phyloP scores from a whole-genome alignment of 1,140 invertebrate species.

The Delia radicum region DNA sequence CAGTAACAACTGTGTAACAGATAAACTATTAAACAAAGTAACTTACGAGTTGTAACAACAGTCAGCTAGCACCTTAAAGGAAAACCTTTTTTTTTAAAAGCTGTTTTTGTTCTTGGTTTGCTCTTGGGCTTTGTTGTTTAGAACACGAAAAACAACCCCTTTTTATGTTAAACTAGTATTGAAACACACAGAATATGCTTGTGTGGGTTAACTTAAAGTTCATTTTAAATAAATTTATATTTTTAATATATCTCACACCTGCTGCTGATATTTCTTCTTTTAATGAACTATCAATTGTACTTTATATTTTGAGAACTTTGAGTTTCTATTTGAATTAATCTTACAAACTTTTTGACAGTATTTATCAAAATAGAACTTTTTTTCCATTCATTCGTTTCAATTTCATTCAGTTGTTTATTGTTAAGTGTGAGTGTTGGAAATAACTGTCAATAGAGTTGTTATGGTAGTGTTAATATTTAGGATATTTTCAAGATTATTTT shows the following conservation, averaged over 20 bases:
- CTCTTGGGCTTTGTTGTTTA: no score
- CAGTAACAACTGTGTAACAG: not conserved
- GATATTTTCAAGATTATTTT: not conserved
- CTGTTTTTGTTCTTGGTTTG: no score
- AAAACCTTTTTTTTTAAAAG: not conserved
- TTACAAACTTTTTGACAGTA: not conserved
- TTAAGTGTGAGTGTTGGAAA: not conserved
- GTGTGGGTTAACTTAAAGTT: not conserved
- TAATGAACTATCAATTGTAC: no score
- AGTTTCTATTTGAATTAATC: not conserved
- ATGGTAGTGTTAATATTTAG: not conserved
- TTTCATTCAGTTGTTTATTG: not conserved
- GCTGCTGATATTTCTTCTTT: constrained; percentile 15
- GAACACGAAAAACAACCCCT: not conserved
- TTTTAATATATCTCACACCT: not conserved
- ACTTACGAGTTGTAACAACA: not conserved
- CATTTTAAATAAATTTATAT: not conserved
- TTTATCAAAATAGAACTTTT: not conserved
- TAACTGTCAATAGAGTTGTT: not conserved
- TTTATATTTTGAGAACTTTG: not conserved
- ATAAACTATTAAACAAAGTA: not conserved
- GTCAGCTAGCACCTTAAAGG: not conserved
- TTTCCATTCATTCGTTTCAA: not conserved
- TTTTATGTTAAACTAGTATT: not conserved
- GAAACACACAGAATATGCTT: not conserved